Evolutionary conservation across 2,113 vertebrate species (phyloP).

Genomic region (Conger conger): DNA sequence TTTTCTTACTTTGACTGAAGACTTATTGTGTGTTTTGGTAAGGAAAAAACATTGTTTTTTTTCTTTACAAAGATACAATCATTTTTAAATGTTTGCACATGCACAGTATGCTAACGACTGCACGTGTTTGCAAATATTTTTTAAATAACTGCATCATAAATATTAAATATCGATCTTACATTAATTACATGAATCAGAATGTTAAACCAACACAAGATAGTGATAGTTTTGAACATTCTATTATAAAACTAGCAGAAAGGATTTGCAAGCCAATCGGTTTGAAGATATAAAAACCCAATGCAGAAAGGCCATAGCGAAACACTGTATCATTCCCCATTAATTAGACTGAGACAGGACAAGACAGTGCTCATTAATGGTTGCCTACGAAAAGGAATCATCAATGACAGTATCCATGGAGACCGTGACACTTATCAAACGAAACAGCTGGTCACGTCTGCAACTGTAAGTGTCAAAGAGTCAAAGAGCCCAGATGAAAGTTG

Average conservation of each 20-base stretch:
- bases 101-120: background rate
- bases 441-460: conserved; percentile 37
- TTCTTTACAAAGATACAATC: too few species aligned
- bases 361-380: conserved; percentile 71
- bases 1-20: background rate
- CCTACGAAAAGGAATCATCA: conserved; percentile 73
- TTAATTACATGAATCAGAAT: background rate
- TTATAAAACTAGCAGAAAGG: background rate
- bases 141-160: background rate
- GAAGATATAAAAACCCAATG: background rate
- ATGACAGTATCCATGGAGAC: conserved; percentile 65
- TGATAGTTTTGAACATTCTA: background rate
- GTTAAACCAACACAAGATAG: background rate
- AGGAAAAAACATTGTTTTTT: background rate
- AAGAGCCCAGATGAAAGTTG: conserved; percentile 67
- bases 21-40: background rate
- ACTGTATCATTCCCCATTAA: conserved; percentile 79
- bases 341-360: conserved; percentile 67
- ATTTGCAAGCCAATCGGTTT: conserved; percentile 7
- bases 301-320: conserved; percentile 65
- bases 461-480: conserved; percentile 46
- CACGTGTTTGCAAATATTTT: background rate
- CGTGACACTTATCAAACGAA: conserved; percentile 57
- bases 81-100: too few species aligned
- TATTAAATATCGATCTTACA: background rate